Evolutionary conservation across 2,888 invertebrate genomes (phyloP), one percentile per base, ranked within the genome.

Genomic region (Coecobrya sp.): DNA sequence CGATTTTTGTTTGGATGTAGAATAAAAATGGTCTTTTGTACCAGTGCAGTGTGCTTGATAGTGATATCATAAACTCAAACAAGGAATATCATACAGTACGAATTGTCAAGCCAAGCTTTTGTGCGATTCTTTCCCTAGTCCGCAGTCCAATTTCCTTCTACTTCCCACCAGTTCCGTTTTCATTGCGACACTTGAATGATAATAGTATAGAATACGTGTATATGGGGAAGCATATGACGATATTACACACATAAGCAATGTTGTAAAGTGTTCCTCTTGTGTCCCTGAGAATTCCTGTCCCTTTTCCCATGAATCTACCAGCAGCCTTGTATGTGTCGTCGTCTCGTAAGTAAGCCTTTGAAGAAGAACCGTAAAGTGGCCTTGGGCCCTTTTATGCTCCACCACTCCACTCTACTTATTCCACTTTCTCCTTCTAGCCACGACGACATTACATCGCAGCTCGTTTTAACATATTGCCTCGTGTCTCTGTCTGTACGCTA

Each of bases 361-460:
- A 36, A 42, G 59, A 27, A 1, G 62, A 55, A 25, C n/a, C n/a
- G n/a, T n/a, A 82, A 11, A 42, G 36, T 65, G 84, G 36, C 84
- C 81, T 81, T 81, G 81, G 30, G 81, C 81, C 59, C 81, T 52
- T 55, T 81, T 59, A 36, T 81, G 36, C 81, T 55, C 27, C 42
- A 22, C 27, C 42, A 22, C 45, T 73, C 73, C 10, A 22, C 45
- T 45, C 42, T 42, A n/a, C 10, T 2, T 55, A 30, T 81, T 55
- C 2, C 27, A 30, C 52, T 79, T 79, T 79, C 49, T 49, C 79
- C 55, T 2, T 11, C 27, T 27, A 55, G 16, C 55, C 30, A 25
- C 1, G 52, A 13, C 52, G 5, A n/a, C 19, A n/a, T n/a, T 36
- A 16, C 36, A 36, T 70, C 45, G n/a, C 59, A 49, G 49, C 49